phyloP scores from a whole-genome alignment of 2,888 invertebrate species.

The Drosophila engyochracea region DNA sequence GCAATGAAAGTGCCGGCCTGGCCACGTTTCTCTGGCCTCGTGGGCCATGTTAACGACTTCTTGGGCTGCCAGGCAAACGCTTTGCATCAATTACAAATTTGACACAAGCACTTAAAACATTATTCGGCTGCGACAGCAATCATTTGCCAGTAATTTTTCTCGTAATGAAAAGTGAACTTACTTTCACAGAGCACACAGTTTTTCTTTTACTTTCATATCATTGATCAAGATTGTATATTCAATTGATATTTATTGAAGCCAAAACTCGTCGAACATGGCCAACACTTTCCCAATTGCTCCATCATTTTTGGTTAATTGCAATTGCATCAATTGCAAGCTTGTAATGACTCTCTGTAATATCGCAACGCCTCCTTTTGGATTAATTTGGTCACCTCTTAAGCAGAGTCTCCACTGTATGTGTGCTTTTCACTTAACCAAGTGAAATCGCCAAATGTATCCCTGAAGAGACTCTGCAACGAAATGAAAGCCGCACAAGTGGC shows the following conservation, averaged over 20 bases:
- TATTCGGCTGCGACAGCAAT: conserved; percentile 30
- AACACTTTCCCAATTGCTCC: conserved; percentile 68
- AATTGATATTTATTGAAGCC: conserved; percentile 46
- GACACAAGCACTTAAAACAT: conserved; percentile 67
- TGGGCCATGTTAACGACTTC: conserved; percentile 43
- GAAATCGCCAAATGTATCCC: conserved; percentile 68
- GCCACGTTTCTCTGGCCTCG: conserved; percentile 46
- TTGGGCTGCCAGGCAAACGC: conserved; percentile 28
- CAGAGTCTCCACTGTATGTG: background rate
- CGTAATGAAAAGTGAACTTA: conserved; percentile 71
- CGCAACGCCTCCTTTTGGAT: conserved; percentile 3
- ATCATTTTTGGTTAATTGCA: conserved; percentile 71
- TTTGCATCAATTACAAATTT: conserved; percentile 73
- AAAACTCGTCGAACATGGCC: conserved; percentile 38
- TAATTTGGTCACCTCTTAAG: conserved; percentile 24
- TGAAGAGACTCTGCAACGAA: conserved; percentile 47
- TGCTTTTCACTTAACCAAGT: conserved; percentile 55
- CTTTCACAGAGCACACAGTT: conserved; percentile 55
- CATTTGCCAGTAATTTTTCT: conserved; percentile 27
- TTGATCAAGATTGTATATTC: conserved; percentile 70
- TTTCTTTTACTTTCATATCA: conserved; percentile 72
- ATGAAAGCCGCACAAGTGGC: conserved; percentile 69
- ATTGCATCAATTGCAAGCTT: conserved; percentile 24
- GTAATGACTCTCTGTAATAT: conserved; percentile 27
- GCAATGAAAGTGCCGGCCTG: conserved; percentile 66